A percentile compares a stretch with the other conserved stretches of the same genome.
Conservation (phyloP, 1,140 invertebrate genomes). For the Sycophaga agraensis region DNA sequence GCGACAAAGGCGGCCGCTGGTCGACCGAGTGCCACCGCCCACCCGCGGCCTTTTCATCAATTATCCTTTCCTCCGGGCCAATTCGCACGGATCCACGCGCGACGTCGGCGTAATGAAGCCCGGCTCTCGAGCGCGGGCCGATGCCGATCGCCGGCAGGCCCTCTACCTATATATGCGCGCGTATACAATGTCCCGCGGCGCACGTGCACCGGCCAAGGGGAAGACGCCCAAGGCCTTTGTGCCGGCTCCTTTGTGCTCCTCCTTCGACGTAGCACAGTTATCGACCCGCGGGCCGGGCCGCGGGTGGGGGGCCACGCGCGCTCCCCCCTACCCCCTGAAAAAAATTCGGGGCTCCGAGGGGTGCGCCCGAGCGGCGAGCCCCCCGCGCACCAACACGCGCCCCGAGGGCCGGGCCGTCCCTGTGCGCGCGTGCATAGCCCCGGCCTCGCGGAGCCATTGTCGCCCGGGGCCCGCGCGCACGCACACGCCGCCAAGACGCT, state of each 20-base stretch:
- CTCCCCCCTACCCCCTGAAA: constrained; percentile 16
- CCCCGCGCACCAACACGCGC: background rate
- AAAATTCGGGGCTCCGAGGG: constrained; percentile 26
- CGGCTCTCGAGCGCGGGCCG: background rate
- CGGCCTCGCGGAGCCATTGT: background rate
- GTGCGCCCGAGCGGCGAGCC: no score
- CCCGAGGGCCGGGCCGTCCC: background rate
- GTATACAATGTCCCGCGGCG: background rate
- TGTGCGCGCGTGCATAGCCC: background rate
- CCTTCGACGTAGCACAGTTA: constrained; percentile 5
- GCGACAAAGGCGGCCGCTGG: no score
- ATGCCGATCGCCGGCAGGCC: background rate
- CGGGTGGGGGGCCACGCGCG: constrained; percentile 43
- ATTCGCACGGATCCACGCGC: no score
- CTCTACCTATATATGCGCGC: background rate
- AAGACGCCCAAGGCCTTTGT: background rate
- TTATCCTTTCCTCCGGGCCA: no score
- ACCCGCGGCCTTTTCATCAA: no score
- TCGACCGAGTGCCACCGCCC: no score
- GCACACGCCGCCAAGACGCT: background rate
- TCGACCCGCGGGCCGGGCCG: constrained; percentile 18
- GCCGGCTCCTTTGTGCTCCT: constrained; percentile 1
- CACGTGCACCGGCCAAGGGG: background rate
- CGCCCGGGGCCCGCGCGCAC: background rate
- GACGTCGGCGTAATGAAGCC: background rate